Conservation (phyloP, 2,888 invertebrate genomes). For the Drosophila mayaguana region DNA sequence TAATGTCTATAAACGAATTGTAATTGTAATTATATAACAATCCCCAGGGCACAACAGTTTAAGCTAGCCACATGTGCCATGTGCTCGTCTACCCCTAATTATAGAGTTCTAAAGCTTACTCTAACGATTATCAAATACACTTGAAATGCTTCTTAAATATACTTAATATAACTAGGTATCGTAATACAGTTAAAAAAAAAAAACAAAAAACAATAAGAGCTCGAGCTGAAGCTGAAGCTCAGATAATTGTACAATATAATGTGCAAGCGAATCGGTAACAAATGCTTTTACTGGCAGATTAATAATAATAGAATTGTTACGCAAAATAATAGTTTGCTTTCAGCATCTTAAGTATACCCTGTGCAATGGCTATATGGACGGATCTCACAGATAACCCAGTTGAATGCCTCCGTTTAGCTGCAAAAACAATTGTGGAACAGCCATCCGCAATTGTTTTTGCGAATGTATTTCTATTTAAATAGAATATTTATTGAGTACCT, state of each 20-base stretch:
- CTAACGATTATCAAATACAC: slow-evolving; percentile 1
- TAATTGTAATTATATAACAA: slow-evolving; percentile 8
- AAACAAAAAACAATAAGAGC: neutral
- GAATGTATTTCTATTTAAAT: slow-evolving; percentile 19
- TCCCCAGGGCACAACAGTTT: slow-evolving; percentile 48
- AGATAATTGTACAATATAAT: slow-evolving; percentile 38
- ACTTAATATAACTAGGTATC: slow-evolving; percentile 21
- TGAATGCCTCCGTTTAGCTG: slow-evolving; percentile 5
- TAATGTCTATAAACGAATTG: neutral
- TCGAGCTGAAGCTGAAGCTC: slow-evolving; percentile 1
- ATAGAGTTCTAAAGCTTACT: neutral
- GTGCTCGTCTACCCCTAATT: slow-evolving; percentile 10
- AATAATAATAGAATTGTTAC: slow-evolving; percentile 18
- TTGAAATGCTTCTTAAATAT: slow-evolving; percentile 6
- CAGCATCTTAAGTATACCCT: slow-evolving; percentile 48
- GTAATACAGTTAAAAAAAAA: neutral
- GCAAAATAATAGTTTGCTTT: slow-evolving; percentile 13
- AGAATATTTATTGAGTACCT: slow-evolving; percentile 60
- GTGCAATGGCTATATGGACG: slow-evolving; percentile 58
- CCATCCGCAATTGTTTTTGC: slow-evolving; percentile 72
- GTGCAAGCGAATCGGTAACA: slow-evolving; percentile 60
- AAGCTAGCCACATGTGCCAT: slow-evolving; percentile 21
- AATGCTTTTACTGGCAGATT: slow-evolving; percentile 65
- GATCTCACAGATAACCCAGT: neutral
- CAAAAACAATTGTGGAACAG: slow-evolving; percentile 74